Evolutionary conservation across 2,888 invertebrate genomes (phyloP).

Genomic region (Catocala fraxini): DNA sequence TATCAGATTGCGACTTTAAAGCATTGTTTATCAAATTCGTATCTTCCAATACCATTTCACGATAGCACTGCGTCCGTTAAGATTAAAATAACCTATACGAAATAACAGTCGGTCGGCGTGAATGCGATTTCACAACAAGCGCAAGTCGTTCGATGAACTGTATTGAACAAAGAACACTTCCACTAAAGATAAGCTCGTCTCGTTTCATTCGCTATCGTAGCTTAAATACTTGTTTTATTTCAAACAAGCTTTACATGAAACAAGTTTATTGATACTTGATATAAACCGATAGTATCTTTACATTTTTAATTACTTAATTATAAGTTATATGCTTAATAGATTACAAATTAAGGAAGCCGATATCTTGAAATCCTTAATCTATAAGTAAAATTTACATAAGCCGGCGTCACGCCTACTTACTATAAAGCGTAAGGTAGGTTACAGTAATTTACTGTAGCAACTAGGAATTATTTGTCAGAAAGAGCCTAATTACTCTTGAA

Average conservation of each 20-base stretch:
- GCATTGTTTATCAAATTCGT: neutral
- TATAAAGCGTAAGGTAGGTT: no score
- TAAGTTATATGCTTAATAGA: no score
- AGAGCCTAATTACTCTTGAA: no score
- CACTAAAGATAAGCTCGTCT: slow-evolving; percentile 38
- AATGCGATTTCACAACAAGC: slow-evolving; percentile 38
- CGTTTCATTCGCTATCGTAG: slow-evolving; percentile 15
- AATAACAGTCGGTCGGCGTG: neutral
- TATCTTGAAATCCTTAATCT: no score
- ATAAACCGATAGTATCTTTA: no score
- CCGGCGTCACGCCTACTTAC: no score
- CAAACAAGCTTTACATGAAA: slow-evolving; percentile 5
- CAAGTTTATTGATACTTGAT: neutral
- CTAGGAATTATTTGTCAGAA: no score
- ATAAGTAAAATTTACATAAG: no score
- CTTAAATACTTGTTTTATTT: neutral
- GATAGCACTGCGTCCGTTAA: neutral
- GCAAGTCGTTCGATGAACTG: slow-evolving; percentile 44
- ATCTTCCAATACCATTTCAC: neutral
- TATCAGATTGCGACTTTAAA: neutral
- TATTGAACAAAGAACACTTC: slow-evolving; percentile 39
- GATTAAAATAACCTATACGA: neutral
- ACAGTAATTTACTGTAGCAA: no score
- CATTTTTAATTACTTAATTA: no score
- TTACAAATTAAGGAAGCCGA: no score